These are phyloP conservation scores for Anser brachyrhynchus DNA, from an alignment of 2,113 vertebrate species.

Conservation along the genomic window DNA sequence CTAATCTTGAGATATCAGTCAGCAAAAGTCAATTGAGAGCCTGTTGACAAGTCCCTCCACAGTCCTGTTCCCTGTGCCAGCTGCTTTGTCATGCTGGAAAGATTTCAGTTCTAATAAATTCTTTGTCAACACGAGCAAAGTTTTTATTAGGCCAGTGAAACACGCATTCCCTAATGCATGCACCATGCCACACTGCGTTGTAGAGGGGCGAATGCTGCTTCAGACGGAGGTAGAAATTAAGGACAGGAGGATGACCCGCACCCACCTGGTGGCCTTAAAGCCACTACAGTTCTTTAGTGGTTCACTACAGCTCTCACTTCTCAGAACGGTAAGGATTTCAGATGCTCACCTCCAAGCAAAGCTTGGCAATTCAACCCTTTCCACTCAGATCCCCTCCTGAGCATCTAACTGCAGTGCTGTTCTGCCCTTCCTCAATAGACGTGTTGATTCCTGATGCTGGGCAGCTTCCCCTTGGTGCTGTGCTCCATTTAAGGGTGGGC, in stretches of 20 bases:
- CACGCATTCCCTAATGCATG: background rate
- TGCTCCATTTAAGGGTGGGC: background rate
- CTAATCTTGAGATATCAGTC: conserved; percentile 11
- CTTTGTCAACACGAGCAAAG: background rate
- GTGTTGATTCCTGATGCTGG: background rate
- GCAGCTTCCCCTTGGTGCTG: background rate
- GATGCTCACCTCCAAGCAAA: background rate
- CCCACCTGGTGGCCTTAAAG: background rate
- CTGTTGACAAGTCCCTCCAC: background rate
- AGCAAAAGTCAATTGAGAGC: conserved; percentile 6
- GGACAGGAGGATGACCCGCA: accelerated
- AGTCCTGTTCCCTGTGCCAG: background rate
- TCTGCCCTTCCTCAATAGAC: background rate
- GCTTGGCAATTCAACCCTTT: background rate
- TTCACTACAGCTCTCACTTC: background rate
- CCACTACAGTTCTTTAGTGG: background rate
- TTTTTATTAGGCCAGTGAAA: background rate
- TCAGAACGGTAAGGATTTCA: background rate
- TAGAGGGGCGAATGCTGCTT: background rate
- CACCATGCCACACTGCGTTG: background rate
- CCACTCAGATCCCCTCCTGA: background rate
- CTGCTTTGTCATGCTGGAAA: background rate
- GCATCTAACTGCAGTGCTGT: background rate
- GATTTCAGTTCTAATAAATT: conserved; percentile 28
- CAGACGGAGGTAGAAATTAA: background rate